These are phyloP conservation scores for Aricia agestis DNA, from an alignment of 1,140 invertebrate species.

Conservation along the genomic window DNA sequence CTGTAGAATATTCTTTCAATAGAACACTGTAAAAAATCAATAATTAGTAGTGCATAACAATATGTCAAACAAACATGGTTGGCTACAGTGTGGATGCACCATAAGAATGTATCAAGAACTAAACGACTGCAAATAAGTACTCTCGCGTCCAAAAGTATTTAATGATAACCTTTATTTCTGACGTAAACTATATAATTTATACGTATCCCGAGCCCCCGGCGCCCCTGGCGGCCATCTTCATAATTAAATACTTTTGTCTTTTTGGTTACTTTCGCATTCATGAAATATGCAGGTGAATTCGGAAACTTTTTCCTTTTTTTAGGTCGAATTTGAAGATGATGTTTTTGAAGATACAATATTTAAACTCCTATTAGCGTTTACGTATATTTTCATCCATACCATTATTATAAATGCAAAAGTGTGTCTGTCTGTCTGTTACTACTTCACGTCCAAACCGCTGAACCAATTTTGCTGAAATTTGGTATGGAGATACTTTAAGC, in stretches of 20 bases:
- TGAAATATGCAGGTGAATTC: neutral
- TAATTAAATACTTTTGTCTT: conserved; percentile 4
- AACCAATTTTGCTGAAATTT: too few relatives aligned
- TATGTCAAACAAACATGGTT: neutral
- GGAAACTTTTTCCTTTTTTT: neutral
- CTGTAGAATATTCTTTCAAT: neutral
- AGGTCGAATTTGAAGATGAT: neutral
- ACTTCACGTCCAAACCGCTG: too few relatives aligned
- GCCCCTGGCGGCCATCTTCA: neutral
- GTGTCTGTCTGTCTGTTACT: too few relatives aligned
- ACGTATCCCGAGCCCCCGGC: neutral
- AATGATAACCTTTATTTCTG: conserved; percentile 1
- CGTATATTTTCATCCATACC: too few relatives aligned
- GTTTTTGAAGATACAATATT: neutral
- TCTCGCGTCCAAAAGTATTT: neutral
- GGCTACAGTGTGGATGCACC: neutral
- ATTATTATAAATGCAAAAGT: too few relatives aligned
- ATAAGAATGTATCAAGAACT: neutral
- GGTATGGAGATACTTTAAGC: too few relatives aligned
- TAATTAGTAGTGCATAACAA: neutral
- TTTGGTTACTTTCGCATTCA: conserved; percentile 3
- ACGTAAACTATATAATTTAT: conserved; percentile 1
- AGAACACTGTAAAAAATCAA: too few relatives aligned
- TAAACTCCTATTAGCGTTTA: too few relatives aligned
- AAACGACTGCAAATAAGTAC: neutral